These are phyloP conservation scores for Hipparchia semele DNA, from an alignment of 2,888 invertebrate species.

Conservation along the genomic window DNA sequence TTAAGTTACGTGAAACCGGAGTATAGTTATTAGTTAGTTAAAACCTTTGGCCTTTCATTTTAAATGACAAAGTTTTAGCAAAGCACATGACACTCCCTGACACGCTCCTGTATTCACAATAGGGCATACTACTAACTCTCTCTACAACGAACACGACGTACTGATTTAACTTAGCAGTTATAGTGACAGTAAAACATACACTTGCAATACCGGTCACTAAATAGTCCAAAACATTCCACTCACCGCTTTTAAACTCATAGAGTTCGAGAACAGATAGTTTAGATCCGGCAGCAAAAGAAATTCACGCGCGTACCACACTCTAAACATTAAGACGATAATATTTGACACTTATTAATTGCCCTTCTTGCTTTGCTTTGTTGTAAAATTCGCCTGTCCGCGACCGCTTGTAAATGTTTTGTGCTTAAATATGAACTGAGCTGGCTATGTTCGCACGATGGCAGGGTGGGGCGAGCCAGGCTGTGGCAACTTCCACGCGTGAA, in stretches of 20 bases:
- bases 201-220: not conserved
- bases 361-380: slow-evolving; percentile 36
- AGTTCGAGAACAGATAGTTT: slow-evolving; percentile 37
- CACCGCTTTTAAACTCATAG: slow-evolving; percentile 39
- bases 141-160: not conserved
- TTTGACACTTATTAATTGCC: slow-evolving; percentile 28
- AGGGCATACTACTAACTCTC: not conserved
- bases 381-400: slow-evolving; percentile 63
- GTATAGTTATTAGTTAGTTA: not conserved
- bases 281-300: slow-evolving; percentile 40
- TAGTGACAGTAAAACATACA: slow-evolving; percentile 4
- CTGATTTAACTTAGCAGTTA: not conserved
- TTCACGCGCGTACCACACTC: slow-evolving; percentile 38
- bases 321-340: slow-evolving; percentile 41
- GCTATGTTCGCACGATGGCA: slow-evolving; percentile 50
- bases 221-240: slow-evolving; percentile 28
- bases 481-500: slow-evolving; percentile 46
- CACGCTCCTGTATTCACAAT: not conserved
- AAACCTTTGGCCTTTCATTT: not conserved
- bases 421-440: slow-evolving; percentile 72
- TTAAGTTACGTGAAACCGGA: not conserved
- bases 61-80: not conserved
- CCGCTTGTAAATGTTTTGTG: slow-evolving; percentile 66
- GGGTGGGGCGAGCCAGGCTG: slow-evolving; percentile 58
- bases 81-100: no score